A percentile compares a stretch with the other conserved stretches of the same genome.
Evolutionary conservation across 92 coral and sea anemone genomes (phyloP).

Genomic region (Desmophyllum pertusum): DNA sequence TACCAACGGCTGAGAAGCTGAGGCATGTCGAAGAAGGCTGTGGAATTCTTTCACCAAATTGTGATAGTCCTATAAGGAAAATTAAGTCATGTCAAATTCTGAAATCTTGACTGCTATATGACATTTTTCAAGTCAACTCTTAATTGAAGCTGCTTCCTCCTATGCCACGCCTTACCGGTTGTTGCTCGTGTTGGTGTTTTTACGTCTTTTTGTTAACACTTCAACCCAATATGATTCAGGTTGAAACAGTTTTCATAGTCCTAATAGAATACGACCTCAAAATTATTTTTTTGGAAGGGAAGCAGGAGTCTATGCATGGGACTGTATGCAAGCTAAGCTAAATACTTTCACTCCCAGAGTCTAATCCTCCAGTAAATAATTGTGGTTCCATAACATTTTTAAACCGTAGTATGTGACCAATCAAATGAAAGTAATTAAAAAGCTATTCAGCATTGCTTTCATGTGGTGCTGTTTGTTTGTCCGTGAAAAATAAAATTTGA

Average conservation of each 20-base stretch:
- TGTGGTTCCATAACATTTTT: not conserved
- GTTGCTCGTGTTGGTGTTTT: too few species aligned
- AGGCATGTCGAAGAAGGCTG: conserved; percentile 70
- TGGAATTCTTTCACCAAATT: conserved; percentile 80
- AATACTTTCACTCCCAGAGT: not conserved
- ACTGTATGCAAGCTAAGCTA: not conserved
- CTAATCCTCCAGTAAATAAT: not conserved
- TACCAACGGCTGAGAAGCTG: conserved; percentile 66
- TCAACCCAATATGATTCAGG: not conserved
- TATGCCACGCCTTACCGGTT: too few species aligned
- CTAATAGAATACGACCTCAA: too few species aligned
- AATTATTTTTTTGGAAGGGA: not conserved
- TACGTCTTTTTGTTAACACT: too few species aligned
- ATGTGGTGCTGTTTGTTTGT: not conserved
- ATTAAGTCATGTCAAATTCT: not conserved
- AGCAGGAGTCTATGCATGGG: not conserved
- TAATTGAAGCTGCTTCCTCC: too few species aligned
- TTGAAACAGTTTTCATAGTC: too few species aligned
- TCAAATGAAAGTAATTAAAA: not conserved
- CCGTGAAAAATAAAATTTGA: not conserved
- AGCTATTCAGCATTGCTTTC: not conserved
- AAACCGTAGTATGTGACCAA: not conserved
- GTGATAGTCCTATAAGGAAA: conserved; percentile 64
- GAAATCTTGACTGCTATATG: too few species aligned
- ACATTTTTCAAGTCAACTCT: too few species aligned